These are phyloP conservation scores for Vireo griseus DNA, from an alignment of 2,797 vertebrate species.

Conservation along the genomic window DNA sequence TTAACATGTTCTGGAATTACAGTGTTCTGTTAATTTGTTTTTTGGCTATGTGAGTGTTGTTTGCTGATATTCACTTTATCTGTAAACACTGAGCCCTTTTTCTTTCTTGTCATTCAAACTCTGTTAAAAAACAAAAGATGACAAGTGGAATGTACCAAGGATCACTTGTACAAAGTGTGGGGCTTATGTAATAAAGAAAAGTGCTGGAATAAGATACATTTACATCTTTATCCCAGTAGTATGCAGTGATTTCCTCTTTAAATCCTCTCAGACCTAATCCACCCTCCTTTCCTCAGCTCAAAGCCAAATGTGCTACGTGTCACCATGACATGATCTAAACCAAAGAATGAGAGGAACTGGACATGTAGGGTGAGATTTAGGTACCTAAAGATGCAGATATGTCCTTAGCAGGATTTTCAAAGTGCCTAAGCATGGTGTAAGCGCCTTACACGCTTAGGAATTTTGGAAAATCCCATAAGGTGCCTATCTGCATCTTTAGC, in stretches of 20 bases:
- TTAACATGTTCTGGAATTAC: neutral
- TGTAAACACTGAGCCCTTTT: neutral
- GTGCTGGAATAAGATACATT: neutral
- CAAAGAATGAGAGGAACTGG: neutral
- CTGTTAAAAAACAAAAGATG: neutral
- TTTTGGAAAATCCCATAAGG: slow-evolving; percentile 49
- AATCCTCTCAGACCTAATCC: neutral
- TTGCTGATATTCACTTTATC: neutral
- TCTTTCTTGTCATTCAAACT: neutral
- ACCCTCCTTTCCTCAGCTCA: neutral
- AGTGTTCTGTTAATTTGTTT: neutral
- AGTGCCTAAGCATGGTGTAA: slow-evolving; percentile 42
- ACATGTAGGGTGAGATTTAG: slow-evolving; percentile 1
- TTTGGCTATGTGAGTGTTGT: neutral
- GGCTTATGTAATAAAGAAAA: neutral
- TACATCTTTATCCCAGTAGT: neutral
- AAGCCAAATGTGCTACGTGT: neutral
- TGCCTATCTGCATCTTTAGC: slow-evolving; percentile 55
- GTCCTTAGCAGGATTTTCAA: slow-evolving; percentile 47
- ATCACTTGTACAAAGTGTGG: neutral
- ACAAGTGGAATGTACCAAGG: neutral
- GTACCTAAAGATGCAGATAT: slow-evolving; percentile 17
- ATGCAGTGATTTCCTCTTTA: neutral
- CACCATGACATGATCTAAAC: neutral
- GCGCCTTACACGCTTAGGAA: slow-evolving; percentile 50